Conservation (phyloP, 2,888 invertebrate species). For the Drosophila neonasuta region DNA sequence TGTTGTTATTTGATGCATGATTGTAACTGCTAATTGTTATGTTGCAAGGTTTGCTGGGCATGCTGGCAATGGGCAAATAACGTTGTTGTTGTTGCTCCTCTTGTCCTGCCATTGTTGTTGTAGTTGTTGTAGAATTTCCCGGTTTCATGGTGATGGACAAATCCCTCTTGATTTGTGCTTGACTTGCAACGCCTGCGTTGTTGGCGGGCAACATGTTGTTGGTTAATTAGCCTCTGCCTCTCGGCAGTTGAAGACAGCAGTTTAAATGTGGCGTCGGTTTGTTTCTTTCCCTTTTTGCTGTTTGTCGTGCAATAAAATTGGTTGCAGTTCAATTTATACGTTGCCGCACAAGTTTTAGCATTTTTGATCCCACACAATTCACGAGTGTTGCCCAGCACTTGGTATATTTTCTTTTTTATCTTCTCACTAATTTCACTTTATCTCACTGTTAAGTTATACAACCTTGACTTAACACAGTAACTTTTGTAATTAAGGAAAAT, state of each 20-base stretch:
- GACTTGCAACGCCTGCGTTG: slow-evolving; percentile 31
- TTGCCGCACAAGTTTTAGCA: slow-evolving; percentile 71
- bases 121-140: slow-evolving; percentile 18
- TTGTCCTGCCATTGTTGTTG: neutral
- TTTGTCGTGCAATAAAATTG: slow-evolving; percentile 2
- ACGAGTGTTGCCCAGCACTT: slow-evolving; percentile 31
- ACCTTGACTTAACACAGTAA: neutral
- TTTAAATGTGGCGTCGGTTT: slow-evolving; percentile 49
- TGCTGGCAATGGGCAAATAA: slow-evolving; percentile 49
- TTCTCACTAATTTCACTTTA: neutral
- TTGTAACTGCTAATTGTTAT: slow-evolving; percentile 35
- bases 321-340: slow-evolving; percentile 49
- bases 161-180: slow-evolving; percentile 31
- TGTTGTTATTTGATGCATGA: slow-evolving; percentile 28
- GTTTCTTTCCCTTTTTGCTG: slow-evolving; percentile 50
- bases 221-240: slow-evolving; percentile 3
- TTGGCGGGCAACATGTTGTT: slow-evolving; percentile 54
- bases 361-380: slow-evolving; percentile 49
- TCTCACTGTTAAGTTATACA: neutral
- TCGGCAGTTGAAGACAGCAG: slow-evolving; percentile 21
- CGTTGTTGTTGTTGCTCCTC: slow-evolving; percentile 35
- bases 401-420: slow-evolving; percentile 40
- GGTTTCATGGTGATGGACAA: slow-evolving; percentile 32
- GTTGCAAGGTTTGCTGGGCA: slow-evolving; percentile 46
- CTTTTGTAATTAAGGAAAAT: slow-evolving; percentile 3